These are phyloP conservation scores for Parazoanthus atlanticus DNA, from an alignment of 92 coral and sea anemone genomes.

Conservation along the genomic window DNA sequence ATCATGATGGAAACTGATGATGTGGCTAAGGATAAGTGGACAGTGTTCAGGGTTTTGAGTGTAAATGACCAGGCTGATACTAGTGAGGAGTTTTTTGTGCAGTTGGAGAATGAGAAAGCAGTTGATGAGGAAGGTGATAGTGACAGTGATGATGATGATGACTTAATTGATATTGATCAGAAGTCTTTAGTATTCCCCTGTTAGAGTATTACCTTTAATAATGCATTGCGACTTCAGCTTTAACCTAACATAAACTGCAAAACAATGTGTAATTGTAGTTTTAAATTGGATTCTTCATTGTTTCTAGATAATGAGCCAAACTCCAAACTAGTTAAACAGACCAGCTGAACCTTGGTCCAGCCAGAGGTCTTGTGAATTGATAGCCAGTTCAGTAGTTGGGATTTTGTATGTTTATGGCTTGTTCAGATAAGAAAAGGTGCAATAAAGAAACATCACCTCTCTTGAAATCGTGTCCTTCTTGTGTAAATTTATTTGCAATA, in stretches of 20 bases:
- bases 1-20: background rate
- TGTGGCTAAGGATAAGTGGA: background rate
- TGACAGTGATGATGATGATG: conserved; percentile 10
- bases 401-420: background rate
- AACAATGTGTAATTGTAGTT: background rate
- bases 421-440: too few species aligned
- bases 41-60: background rate
- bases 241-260: background rate
- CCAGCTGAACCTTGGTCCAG: conserved; percentile 18
- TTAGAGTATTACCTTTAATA: conserved; percentile 18
- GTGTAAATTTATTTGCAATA: too few species aligned
- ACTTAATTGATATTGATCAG: background rate
- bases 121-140: too few species aligned
- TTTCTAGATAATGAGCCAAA: background rate
- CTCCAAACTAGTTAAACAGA: conserved; percentile 4
- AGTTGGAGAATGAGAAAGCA: conserved; percentile 20
- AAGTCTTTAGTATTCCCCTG: conserved; percentile 20
- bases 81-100: conserved; percentile 21
- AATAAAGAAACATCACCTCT: too few species aligned
- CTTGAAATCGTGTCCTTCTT: too few species aligned
- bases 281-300: background rate
- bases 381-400: conserved; percentile 28
- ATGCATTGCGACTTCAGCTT: background rate
- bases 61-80: background rate
- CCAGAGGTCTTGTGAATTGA: conserved; percentile 20